These are phyloP conservation scores for Artemisiospiza belli DNA, from an alignment of 2,113 vertebrate species.

Conservation along the genomic window DNA sequence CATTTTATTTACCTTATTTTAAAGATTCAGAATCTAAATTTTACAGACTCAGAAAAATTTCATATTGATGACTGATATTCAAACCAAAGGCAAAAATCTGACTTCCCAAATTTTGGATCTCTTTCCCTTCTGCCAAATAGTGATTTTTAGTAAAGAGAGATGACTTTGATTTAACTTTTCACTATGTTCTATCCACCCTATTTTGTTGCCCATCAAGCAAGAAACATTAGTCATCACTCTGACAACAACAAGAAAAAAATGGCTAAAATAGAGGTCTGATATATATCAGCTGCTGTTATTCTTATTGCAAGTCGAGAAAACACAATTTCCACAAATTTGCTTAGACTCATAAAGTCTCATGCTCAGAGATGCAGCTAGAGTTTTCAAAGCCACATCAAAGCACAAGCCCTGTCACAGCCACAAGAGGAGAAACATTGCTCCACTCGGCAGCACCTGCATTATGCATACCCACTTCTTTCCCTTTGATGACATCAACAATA, in stretches of 20 bases:
- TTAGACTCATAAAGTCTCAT: background rate
- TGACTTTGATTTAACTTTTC: constrained; percentile 39
- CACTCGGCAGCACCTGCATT: background rate
- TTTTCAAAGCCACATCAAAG: background rate
- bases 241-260: background rate
- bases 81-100: background rate
- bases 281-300: background rate
- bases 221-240: constrained; percentile 21
- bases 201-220: constrained; percentile 36
- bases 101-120: background rate
- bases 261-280: constrained; percentile 6
- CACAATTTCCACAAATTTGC: background rate
- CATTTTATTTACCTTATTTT: background rate
- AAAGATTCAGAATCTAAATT: background rate
- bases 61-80: background rate
- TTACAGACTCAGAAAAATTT: background rate
- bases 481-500: background rate
- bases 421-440: background rate
- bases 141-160: background rate
- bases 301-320: constrained; percentile 1
- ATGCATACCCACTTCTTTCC: background rate
- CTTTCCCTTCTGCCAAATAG: background rate
- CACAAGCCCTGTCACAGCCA: background rate
- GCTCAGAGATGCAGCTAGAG: constrained; percentile 19
- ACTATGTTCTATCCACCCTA: background rate